phyloP scores from a whole-genome alignment of 2,113 vertebrate species.

The Cricetomys ansorgei region DNA sequence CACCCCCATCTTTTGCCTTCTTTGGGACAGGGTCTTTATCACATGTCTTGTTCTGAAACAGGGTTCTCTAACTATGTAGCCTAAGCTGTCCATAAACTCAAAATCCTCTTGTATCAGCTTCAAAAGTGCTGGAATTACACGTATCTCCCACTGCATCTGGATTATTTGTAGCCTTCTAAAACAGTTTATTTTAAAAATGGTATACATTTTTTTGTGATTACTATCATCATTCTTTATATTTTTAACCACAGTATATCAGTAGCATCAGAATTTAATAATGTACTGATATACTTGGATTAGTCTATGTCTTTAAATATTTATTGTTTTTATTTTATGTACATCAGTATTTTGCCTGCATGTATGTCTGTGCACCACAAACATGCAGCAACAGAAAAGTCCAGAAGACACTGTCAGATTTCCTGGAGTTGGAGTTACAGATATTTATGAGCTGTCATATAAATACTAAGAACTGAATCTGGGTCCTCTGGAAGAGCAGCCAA shows the following conservation, averaged over 20 bases:
- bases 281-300: not conserved
- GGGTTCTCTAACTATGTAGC: not conserved
- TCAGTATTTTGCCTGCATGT: not conserved
- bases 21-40: not conserved
- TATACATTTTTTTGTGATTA: not conserved
- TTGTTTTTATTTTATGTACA: not conserved
- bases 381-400: not conserved
- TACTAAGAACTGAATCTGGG: not conserved
- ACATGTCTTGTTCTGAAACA: too few relatives aligned
- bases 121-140: not conserved
- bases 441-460: not conserved
- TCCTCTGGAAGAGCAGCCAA: too few relatives aligned
- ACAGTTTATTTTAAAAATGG: slow-evolving; percentile 13
- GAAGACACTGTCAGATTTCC: not conserved
- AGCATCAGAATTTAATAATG: slow-evolving; percentile 21
- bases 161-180: not conserved
- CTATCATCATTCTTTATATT: not conserved
- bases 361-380: not conserved
- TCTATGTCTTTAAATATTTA: not conserved
- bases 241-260: not conserved
- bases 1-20: not conserved
- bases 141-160: not conserved
- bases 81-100: not conserved
- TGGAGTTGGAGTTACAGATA: not conserved
- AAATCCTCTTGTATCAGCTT: not conserved